These are phyloP conservation scores for Aphelocoma coerulescens DNA, from an alignment of 2,113 vertebrate species.

Conservation along the genomic window DNA sequence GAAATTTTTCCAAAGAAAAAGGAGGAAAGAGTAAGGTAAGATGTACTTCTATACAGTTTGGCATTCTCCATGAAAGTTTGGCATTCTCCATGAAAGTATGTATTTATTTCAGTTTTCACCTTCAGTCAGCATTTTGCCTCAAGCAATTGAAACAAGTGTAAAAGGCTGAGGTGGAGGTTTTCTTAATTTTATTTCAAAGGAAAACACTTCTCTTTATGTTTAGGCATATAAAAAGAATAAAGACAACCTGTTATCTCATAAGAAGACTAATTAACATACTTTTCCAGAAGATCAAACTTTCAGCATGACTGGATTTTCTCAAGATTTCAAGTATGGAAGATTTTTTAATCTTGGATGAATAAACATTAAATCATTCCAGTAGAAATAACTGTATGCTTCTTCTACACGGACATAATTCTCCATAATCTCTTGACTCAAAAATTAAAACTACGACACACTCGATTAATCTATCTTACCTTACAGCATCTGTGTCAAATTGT, in stretches of 20 bases:
- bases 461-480: slow-evolving; percentile 78
- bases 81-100: neutral
- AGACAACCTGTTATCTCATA: neutral
- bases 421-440: neutral
- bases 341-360: neutral
- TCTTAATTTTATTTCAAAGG: neutral
- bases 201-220: neutral
- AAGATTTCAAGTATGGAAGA: neutral
- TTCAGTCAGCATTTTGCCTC: neutral
- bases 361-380: neutral
- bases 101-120: neutral
- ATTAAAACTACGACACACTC: neutral
- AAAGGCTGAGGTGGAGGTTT: neutral
- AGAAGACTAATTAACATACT: neutral
- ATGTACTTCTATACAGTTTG: neutral
- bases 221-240: neutral
- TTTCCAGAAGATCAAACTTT: neutral
- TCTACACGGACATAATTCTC: neutral
- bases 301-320: neutral
- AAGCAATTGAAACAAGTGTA: neutral
- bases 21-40: neutral
- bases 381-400: neutral
- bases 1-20: neutral
- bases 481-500: slow-evolving; percentile 95
- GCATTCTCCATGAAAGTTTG: neutral